Percentiles rank a stretch among this genome's conserved stretches.
These are phyloP conservation scores for Drosophila insularis DNA, from an alignment of 1,140 invertebrate genomes.

Conservation along the genomic window DNA sequence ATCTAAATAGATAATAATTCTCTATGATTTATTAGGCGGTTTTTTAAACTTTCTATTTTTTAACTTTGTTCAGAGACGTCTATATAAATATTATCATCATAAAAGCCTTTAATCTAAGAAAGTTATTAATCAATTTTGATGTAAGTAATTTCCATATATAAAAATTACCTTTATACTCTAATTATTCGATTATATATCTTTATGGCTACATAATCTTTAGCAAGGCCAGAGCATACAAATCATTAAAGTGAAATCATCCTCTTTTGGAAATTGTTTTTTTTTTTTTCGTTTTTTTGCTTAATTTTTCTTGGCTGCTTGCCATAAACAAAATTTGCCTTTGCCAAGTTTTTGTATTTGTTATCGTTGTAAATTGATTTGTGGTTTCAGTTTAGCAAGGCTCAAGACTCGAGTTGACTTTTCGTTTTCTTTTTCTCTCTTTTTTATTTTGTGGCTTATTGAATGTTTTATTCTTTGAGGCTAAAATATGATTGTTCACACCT, in stretches of 20 bases:
- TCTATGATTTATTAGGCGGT: too few relatives aligned
- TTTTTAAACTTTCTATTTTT: too few relatives aligned
- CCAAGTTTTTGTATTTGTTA: constrained; percentile 10
- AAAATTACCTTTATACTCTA: too few relatives aligned
- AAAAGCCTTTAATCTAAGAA: too few relatives aligned
- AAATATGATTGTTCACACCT: constrained; percentile 8
- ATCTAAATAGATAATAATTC: not conserved
- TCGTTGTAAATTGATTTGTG: constrained; percentile 69
- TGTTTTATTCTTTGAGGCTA: constrained; percentile 5
- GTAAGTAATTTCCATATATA: too few relatives aligned
- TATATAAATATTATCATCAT: too few relatives aligned
- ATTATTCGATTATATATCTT: too few relatives aligned
- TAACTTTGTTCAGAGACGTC: too few relatives aligned
- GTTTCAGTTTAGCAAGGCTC: constrained; percentile 33
- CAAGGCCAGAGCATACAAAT: too few relatives aligned
- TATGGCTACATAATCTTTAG: too few relatives aligned
- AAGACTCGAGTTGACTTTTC: constrained; percentile 55
- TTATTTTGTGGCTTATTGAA: constrained; percentile 20
- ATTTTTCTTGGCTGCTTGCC: constrained; percentile 39
- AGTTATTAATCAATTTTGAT: too few relatives aligned
- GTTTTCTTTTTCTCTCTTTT: constrained; percentile 4
- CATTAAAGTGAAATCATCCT: not conserved
- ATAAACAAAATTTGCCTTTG: constrained; percentile 28
- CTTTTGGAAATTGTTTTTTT: not conserved
- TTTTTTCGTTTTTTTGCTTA: constrained; percentile 21